Evolutionary conservation across 2,797 vertebrate species (phyloP), one percentile per base, ranked within the genome.

Genomic region (Otus scops): DNA sequence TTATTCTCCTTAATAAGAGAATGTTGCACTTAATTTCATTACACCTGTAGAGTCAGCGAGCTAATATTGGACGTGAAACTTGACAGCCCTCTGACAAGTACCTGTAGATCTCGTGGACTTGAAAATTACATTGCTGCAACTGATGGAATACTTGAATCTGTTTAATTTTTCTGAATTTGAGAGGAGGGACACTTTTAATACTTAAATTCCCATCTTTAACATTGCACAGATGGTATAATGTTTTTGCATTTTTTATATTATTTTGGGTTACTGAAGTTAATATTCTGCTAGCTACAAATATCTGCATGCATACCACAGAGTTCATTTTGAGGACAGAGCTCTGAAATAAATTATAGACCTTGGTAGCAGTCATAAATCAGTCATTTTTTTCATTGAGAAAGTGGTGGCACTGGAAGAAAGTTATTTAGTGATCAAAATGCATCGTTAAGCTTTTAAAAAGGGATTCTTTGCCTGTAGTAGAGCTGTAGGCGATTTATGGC

Each of bases 371-470:
- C 86, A 76, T 97, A 93, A 92, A 92, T 96, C 94, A 94, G 85
- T 94, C 93, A 88, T 93, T 92, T 92, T 95, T 92, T 95, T 94
- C 94, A 97, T 94, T 96, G 82, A 95, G 92, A 94, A 97, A 95
- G 73, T 79, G 65, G 87, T 95, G 89, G 71, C 82, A 77, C 50
- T 96, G 76, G 59, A 91, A 96, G 73, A 93, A 96, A 95, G 88
- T 97, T 97, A 94, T 95, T 91, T 93, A 95, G 91, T 91, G 92
- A 97, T 97, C 95, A 96, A 85, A 97, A 96, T 93, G 87, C 86
- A 94, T 90, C 63, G 36, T 96, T 97, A 96, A 96, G 89, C 95
- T 97, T 95, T 97, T 89, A 96, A 90, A 91, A 91, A 91, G 88
- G 64, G 80, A 94, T 96, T 97, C 73, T 19, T 27, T 93, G 81